These are phyloP conservation scores for Empidonax alnorum DNA, from an alignment of 2,113 vertebrate genomes.

Conservation along the genomic window DNA sequence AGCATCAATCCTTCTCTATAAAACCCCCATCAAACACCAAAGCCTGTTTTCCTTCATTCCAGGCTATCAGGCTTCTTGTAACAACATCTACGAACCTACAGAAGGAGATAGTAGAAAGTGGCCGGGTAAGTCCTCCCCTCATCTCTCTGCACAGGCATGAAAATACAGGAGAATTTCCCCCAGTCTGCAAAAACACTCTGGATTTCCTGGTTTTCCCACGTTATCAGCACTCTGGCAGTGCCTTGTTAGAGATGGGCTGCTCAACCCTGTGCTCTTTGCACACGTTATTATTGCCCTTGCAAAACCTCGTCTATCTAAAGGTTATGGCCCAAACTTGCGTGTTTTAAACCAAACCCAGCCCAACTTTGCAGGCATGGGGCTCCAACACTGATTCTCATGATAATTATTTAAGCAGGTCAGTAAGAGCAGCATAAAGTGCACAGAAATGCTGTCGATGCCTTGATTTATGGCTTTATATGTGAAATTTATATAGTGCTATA, in stretches of 20 bases:
- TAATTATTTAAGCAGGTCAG: neutral
- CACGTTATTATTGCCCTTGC: accelerated
- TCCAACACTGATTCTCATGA: neutral
- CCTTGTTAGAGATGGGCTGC: neutral
- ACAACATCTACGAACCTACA: constrained; percentile 90
- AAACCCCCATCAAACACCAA: neutral
- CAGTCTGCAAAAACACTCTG: neutral
- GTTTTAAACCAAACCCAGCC: neutral
- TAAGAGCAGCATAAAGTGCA: neutral
- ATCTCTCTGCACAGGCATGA: neutral
- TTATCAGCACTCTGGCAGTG: neutral
- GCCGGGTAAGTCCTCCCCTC: constrained; percentile 80
- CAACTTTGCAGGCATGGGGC: neutral
- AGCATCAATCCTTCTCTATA: neutral
- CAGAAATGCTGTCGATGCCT: neutral
- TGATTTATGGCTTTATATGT: neutral
- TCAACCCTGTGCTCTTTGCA: neutral
- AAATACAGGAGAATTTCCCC: neutral
- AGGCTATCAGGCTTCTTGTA: constrained; percentile 93
- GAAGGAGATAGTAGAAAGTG: constrained; percentile 95
- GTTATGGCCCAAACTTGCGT: neutral
- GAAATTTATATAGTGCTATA: neutral
- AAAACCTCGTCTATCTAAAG: neutral
- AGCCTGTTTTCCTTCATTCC: neutral
- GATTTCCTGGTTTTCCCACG: neutral